Conservation (phyloP, 2,113 vertebrate species). For the Dolichallabes microphthalmus region DNA sequence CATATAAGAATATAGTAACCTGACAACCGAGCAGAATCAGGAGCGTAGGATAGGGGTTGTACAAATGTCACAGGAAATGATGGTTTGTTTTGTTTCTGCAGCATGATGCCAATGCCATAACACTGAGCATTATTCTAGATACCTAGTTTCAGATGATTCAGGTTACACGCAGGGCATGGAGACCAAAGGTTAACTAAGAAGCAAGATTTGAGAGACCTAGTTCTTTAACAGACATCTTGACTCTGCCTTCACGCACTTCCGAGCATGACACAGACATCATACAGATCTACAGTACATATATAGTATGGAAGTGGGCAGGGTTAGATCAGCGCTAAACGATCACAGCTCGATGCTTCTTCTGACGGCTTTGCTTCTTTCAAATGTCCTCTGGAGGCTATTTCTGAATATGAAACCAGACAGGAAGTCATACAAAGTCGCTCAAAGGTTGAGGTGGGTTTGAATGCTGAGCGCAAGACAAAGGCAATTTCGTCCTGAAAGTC, state of each 20-base stretch:
- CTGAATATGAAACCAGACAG: conserved; percentile 30
- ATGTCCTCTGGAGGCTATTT: conserved; percentile 25
- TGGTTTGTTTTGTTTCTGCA: neutral
- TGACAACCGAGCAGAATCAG: neutral
- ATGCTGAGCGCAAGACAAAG: neutral
- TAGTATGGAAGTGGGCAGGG: neutral
- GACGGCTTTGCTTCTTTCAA: neutral
- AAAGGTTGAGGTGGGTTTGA: neutral
- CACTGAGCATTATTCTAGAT: neutral
- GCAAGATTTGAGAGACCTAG: neutral
- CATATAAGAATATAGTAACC: neutral
- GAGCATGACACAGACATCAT: neutral
- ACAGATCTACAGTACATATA: neutral
- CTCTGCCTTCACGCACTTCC: no score
- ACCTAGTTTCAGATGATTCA: conserved; percentile 25
- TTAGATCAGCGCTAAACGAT: no score
- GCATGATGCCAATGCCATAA: conserved; percentile 13
- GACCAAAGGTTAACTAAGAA: neutral
- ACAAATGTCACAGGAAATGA: neutral
- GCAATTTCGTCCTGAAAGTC: neutral
- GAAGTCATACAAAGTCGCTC: neutral
- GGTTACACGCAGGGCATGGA: neutral
- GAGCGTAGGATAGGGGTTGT: neutral
- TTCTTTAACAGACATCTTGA: neutral
- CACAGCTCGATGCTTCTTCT: neutral